These are phyloP conservation scores for Parasteatoda tepidariorum DNA, from an alignment of 1,140 invertebrate genomes.

Conservation along the genomic window DNA sequence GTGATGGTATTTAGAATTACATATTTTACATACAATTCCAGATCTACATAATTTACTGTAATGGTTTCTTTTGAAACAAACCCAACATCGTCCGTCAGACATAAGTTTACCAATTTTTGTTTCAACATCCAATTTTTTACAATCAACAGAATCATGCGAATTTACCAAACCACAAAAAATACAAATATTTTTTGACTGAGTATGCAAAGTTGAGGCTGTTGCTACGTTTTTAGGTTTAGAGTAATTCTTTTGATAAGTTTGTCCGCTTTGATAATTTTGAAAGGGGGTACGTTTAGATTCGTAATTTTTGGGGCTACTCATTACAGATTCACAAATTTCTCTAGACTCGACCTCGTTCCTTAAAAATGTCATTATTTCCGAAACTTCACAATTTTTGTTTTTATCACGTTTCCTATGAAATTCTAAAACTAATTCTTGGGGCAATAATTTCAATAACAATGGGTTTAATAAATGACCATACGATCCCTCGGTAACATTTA, in stretches of 20 bases:
- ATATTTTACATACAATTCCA: not conserved
- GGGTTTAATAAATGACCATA: constrained; percentile 4
- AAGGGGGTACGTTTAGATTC: too few relatives aligned
- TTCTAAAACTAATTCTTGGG: not conserved
- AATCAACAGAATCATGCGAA: too few relatives aligned
- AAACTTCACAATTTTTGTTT: not conserved
- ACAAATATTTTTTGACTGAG: too few relatives aligned
- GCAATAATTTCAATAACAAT: not conserved
- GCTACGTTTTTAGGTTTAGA: too few relatives aligned
- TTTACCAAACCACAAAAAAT: too few relatives aligned
- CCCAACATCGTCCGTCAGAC: not conserved
- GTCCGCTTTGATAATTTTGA: too few relatives aligned
- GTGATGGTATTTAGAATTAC: not conserved
- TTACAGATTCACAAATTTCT: too few relatives aligned
- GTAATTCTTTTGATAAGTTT: too few relatives aligned
- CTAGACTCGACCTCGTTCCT: not conserved
- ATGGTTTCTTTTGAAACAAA: not conserved
- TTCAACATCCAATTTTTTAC: not conserved
- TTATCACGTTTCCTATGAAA: not conserved
- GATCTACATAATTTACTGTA: not conserved
- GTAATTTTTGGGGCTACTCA: too few relatives aligned
- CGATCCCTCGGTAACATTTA: not conserved
- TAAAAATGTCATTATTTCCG: not conserved
- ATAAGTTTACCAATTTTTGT: not conserved
- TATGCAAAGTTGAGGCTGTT: too few relatives aligned